Evolutionary conservation across 2,888 invertebrate species (phyloP), one percentile per base, ranked within the genome.

Genomic region (Pheosia gnoma): DNA sequence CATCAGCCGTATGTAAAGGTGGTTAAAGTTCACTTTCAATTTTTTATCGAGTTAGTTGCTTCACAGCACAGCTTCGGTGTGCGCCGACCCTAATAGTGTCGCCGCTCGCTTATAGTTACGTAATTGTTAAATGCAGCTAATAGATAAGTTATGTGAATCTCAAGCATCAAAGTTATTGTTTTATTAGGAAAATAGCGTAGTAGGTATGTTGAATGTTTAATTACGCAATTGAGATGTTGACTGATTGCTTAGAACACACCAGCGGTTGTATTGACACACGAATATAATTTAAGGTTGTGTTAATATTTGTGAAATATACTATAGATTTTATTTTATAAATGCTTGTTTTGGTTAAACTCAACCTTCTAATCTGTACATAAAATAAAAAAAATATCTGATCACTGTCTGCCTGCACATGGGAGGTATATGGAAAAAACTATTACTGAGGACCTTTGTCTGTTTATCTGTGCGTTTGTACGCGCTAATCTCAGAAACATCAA

Each of bases 231-330:
- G 51, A 59, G 49, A 65, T 63, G 64, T 60, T 59, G 58, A 66
- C 58, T 59, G 59, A 70, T 67, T 63, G 67, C 67, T 73, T 69
- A 63, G 45, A 49, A 69, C 64, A 63, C 60, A 62, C 59, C 58
- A 67, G 65, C 56, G 64, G 70, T 72, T 70, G 72, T 70, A 71
- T 72, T 70, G 72, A 70, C 72, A 74, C 71, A 74, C 39, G 64
- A 52, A 71, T 59, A 66, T 70, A 63, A 70, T 76, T 75, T 67
- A 63, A 67, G 82, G 81, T 82, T 81, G 82, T 82, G 80, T 80
- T 72, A 68, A 70, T 71, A 72, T 77, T 74, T 81, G 72, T 71
- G 72, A 75, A 78, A 72, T 74, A 80, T 25, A 25, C 25, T 68
- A 70, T 75, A 76, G 75, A 80, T 68, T 79, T 67, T 80, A 79